Evolutionary conservation across 2,888 invertebrate genomes (phyloP), one percentile per base, ranked within the genome.

Genomic region (Smittia aterrima): DNA sequence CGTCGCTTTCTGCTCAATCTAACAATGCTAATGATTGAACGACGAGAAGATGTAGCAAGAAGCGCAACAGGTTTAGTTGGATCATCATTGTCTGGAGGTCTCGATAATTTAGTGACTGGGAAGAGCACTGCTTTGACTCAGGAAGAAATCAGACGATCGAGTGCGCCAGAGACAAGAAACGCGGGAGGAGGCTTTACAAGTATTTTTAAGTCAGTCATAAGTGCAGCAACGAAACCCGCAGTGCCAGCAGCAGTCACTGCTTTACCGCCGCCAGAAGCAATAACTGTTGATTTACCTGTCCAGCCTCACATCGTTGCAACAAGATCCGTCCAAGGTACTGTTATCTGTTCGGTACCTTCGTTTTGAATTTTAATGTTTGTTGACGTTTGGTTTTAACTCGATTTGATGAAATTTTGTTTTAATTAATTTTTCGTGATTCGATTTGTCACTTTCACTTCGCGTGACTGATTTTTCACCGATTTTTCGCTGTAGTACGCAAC

Each of bases 341-440:
- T 58, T 58, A 38, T 38, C 6, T 38, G 7, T 7, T 38, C 38
- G 11, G 6, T 11, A 38, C 6, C 38, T 6, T 38, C 7, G 38
- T 38, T 38, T 6, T 38, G 38, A 7, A 7, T 38, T 6, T 11
- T 6, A 11, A 11, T 58, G 24, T 20, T 58, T 58, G 20, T 70
- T 9, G 20, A 27, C 9, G n/a, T 68, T 54, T 54, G 22, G 54
- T 71, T 71, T 32, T 54, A 9, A 53, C 24, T 22, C 24, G 58
- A 3, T 53, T 71, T 70, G 70, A 54, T 71, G 71, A 71, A 71
- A 71, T 71, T 54, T 71, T 71, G 71, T 71, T 71, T 71, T 71
- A 71, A 71, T 71, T 71, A 71, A 54, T 54, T 66, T 66, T 13
- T 32, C 32, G 32, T 32, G 32, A 32, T 32, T 32, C 32, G 32